These are phyloP conservation scores for Myripristis jacobus DNA, from an alignment of 2,797 vertebrate species.

Conservation along the genomic window DNA sequence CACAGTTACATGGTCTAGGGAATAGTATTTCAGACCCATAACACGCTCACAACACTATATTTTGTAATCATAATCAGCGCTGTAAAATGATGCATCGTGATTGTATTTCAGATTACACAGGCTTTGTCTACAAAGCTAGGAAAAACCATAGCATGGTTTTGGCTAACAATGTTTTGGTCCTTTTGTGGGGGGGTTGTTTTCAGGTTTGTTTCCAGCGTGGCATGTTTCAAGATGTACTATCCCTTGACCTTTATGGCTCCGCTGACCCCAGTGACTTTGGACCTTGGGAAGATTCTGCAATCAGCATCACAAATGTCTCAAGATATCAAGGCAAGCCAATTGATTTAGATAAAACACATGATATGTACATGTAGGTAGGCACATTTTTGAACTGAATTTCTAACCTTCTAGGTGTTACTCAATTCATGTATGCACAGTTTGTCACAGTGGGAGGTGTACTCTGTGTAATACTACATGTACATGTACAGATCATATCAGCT, in stretches of 20 bases:
- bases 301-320: conserved; percentile 20
- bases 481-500: conserved; percentile 27
- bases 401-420: not conserved
- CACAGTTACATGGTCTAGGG: conserved; percentile 68
- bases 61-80: conserved; percentile 33
- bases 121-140: conserved; percentile 15
- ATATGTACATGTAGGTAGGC: conserved; percentile 16
- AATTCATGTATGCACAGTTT: not conserved
- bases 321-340: conserved; percentile 6
- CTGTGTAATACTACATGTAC: conserved; percentile 13
- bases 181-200: no score
- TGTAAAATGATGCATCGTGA: conserved; percentile 8
- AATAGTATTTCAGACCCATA: conserved; percentile 77
- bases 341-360: conserved; percentile 21
- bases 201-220: conserved; percentile 61
- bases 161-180: not conserved
- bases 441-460: not conserved
- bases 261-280: conserved; percentile 75
- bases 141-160: not conserved
- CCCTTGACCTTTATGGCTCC: conserved; percentile 73
- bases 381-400: conserved; percentile 1
- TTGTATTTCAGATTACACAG: not conserved
- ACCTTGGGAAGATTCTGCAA: conserved; percentile 65
- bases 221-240: conserved; percentile 75
- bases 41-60: conserved; percentile 57